A percentile compares a stretch with the other conserved stretches of the same genome.
phyloP scores from a whole-genome alignment of 2,113 vertebrate species.

The Lasiurus borealis region DNA sequence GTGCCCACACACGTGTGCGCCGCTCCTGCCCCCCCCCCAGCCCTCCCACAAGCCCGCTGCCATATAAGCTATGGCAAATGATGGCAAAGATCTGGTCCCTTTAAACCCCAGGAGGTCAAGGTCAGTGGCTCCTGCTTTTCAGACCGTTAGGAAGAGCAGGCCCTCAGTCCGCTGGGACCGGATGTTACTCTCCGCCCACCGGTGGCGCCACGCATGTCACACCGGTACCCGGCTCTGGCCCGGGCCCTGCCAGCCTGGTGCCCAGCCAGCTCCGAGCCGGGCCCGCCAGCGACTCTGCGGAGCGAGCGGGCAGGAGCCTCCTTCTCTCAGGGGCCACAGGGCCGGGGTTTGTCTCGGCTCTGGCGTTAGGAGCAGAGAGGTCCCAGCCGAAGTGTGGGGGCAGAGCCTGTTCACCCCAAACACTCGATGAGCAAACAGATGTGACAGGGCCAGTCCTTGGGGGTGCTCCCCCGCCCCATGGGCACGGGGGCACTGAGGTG shows the following conservation, averaged over 20 bases:
- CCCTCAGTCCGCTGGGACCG: background rate
- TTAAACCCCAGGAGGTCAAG: background rate
- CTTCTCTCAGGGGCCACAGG: background rate
- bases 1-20: accelerated
- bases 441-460: background rate
- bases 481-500: accelerated
- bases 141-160: background rate
- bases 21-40: too few species aligned
- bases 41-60: too few species aligned
- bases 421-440: background rate
- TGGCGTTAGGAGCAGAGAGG: background rate
- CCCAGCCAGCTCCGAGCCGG: background rate
- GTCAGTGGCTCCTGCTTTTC: background rate
- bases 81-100: background rate
- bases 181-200: background rate
- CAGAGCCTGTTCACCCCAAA: background rate
- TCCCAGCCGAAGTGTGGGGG: background rate
- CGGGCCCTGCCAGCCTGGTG: accelerated
- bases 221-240: background rate
- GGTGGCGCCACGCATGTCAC: accelerated
- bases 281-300: too few species aligned
- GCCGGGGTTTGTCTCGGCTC: background rate
- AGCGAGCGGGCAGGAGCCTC: background rate
- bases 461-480: accelerated
- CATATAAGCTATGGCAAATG: background rate